These are phyloP conservation scores for Scotopteryx bipunctaria DNA, from an alignment of 2,888 invertebrate genomes.

Conservation along the genomic window DNA sequence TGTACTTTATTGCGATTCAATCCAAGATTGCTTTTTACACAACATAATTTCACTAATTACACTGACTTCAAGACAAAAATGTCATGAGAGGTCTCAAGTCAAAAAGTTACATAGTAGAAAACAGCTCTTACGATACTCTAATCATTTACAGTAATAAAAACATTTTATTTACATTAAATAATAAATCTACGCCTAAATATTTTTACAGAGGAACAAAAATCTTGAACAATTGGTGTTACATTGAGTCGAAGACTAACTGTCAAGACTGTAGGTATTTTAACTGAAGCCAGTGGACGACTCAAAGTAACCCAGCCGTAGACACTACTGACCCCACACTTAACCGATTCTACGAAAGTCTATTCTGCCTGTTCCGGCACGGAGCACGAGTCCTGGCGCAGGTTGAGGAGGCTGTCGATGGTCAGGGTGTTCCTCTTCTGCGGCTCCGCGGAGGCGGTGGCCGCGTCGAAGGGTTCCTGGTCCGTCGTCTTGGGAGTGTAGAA, in stretches of 20 bases:
- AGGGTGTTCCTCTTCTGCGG: conserved; percentile 71
- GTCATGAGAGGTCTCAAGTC: conserved; percentile 31
- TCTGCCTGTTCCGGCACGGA: conserved; percentile 64
- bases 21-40: conserved; percentile 47
- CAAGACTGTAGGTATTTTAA: not conserved
- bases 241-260: conserved; percentile 31
- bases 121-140: conserved; percentile 58
- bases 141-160: conserved; percentile 78
- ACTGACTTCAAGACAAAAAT: conserved; percentile 31
- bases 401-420: conserved; percentile 76
- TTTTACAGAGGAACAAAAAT: conserved; percentile 82
- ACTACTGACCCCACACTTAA: conserved; percentile 68
- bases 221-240: conserved; percentile 61
- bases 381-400: conserved; percentile 66
- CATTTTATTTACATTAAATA: conserved; percentile 82
- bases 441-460: conserved; percentile 53
- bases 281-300: conserved; percentile 1
- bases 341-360: conserved; percentile 52
- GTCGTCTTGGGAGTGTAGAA: conserved; percentile 72
- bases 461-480: conserved; percentile 57
- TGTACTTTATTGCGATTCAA: conserved; percentile 56
- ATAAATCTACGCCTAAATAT: conserved; percentile 65
- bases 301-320: conserved; percentile 10
- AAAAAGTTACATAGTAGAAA: conserved; percentile 64
- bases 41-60: conserved; percentile 39